Base-by-base conservation (phyloP, 2,797 vertebrate genomes). In the Hydrolagus colliei region DNA sequence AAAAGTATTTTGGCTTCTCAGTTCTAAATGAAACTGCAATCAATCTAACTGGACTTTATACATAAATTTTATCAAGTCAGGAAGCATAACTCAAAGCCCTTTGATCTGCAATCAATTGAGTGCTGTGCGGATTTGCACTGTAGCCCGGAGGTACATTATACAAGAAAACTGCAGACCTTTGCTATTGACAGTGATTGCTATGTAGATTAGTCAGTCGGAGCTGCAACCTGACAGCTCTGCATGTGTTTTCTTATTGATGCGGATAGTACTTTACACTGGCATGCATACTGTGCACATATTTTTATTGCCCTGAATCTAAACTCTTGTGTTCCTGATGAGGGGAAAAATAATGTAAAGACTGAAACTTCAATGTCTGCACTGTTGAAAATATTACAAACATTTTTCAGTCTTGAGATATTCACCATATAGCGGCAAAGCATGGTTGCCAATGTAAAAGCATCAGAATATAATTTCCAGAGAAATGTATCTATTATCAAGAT, bases 161-260 rank as follows among this genome's bases (percentile, higher is more conserved):
- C 89, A 92, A 90, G 93, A 94, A 91, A 93, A 93, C 79, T 91
- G 90, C 90, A 89, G 87, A 92, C 93, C 93, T 93, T 94, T 95
- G 94, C 92, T 95, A 95, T 95, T 95, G 96, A 96, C 95, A 96
- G 95, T 97, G 95, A 98, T 97, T 96, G 96, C 95, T 92, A 92
- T 92, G 91, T 92, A 95, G 95, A 97, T 95, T 94, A 96, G 94
- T 93, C 94, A 91, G 95, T 98, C 97, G 97, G 95, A 92, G 93
- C 92, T 90, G 92, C 91, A 89, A 91, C 94, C 92, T 95, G 96
- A 96, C 94, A 95, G 79, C 79, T 84, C 79, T 84, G 79, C 79
- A 71, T 84, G 79, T 84, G 79, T 84, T 84, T 84, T 71, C 79
- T 68, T 84, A 84, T 84, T 84, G 79, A 84, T 84, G 65, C 79